These are phyloP conservation scores for Morpho helenor DNA, from an alignment of 2,888 invertebrate species.

Conservation along the genomic window DNA sequence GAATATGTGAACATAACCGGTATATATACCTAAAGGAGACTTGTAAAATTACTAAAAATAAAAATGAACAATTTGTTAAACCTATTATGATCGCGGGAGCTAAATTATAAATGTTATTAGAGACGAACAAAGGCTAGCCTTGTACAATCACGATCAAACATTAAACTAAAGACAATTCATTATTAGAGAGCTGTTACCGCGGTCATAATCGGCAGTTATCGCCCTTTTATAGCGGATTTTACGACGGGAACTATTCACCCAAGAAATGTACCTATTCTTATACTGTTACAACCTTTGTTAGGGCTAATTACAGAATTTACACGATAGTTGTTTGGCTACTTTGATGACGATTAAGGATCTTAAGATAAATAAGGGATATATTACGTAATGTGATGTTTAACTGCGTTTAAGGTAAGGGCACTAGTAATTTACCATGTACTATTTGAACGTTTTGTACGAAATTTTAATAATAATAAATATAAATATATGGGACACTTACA, in stretches of 20 bases:
- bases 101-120: conserved; percentile 20
- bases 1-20: too few species aligned
- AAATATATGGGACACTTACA: too few species aligned
- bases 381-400: not conserved
- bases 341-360: not conserved
- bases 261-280: conserved; percentile 58
- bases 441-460: too few species aligned
- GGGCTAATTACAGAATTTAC: conserved; percentile 49
- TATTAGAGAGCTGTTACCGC: conserved; percentile 73
- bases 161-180: conserved; percentile 78
- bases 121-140: conserved; percentile 19
- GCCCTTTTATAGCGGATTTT: conserved; percentile 78
- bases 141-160: conserved; percentile 48
- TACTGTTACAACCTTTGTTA: conserved; percentile 56
- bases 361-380: not conserved
- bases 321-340: conserved; percentile 8
- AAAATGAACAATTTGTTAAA: too few species aligned
- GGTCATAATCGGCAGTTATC: conserved; percentile 76
- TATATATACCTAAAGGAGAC: too few species aligned
- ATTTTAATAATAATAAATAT: too few species aligned
- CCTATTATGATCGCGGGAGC: too few species aligned
- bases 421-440: too few species aligned
- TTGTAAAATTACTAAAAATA: too few species aligned
- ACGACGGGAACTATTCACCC: conserved; percentile 76
- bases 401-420: too few species aligned